A percentile compares a stretch with the other conserved stretches of the same genome.
These are phyloP conservation scores for Mastacembelus armatus DNA, from an alignment of 2,797 vertebrate species.

Conservation along the genomic window DNA sequence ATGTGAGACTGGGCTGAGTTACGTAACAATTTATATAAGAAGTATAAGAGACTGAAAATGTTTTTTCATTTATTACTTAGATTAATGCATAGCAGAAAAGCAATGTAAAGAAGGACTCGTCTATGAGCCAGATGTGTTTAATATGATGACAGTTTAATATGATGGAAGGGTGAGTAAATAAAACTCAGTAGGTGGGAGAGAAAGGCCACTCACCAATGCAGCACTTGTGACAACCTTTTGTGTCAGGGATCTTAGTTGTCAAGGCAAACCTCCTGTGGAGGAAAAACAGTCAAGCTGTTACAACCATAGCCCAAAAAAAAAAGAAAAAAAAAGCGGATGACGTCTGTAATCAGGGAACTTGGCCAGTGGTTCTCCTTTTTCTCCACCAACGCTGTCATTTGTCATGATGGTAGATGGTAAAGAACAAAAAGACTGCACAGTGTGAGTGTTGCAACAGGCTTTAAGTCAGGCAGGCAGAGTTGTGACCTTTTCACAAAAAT, in stretches of 20 bases:
- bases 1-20: not conserved
- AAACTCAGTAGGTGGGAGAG: not conserved
- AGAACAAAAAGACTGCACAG: slow-evolving; percentile 29
- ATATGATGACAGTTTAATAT: not conserved
- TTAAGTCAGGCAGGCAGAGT: slow-evolving; percentile 9
- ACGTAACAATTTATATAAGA: not conserved
- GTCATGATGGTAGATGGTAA: slow-evolving; percentile 9
- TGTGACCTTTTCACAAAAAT: slow-evolving; percentile 6
- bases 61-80: too few relatives aligned
- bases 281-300: slow-evolving; percentile 53
- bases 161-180: slow-evolving; percentile 18
- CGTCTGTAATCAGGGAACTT: slow-evolving; percentile 41
- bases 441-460: slow-evolving; percentile 10
- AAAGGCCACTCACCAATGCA: slow-evolving; percentile 91
- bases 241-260: slow-evolving; percentile 98
- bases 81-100: not conserved
- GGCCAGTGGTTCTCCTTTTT: slow-evolving; percentile 27
- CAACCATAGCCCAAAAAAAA: slow-evolving; percentile 29
- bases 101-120: not conserved
- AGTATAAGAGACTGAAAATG: too few relatives aligned
- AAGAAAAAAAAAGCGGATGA: slow-evolving; percentile 42
- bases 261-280: slow-evolving; percentile 93
- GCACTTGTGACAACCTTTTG: slow-evolving; percentile 99
- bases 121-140: too few relatives aligned
- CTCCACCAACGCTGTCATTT: not conserved